Evolutionary conservation across 2,113 vertebrate species (phyloP).

Genomic region (Gulo gulo): DNA sequence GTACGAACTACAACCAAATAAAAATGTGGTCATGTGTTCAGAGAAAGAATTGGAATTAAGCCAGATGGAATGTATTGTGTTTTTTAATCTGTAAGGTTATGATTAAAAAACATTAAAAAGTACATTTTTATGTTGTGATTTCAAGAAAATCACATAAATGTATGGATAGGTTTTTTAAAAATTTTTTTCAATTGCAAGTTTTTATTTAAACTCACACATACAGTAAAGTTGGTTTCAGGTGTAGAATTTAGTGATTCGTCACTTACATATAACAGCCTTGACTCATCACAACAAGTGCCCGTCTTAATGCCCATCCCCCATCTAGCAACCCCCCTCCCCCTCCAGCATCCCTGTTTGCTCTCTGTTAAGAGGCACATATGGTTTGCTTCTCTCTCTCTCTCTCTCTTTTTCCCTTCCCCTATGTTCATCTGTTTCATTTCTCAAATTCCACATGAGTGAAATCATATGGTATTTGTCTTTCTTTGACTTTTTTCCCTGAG

Average conservation of each 20-base stretch:
- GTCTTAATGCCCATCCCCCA: not conserved
- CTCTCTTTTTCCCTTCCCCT: not conserved
- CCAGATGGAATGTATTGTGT: not conserved
- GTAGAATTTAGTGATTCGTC: not conserved
- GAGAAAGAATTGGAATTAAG: not conserved
- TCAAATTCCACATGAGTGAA: not conserved
- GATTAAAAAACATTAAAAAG: not conserved
- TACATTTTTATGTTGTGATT: not conserved
- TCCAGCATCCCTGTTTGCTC: not conserved
- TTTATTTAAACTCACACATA: not conserved
- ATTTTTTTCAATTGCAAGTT: not conserved
- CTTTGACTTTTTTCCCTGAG: not conserved
- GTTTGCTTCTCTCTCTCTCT: not conserved
- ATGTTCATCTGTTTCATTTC: not conserved
- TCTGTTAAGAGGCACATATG: not conserved
- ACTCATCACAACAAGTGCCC: not conserved
- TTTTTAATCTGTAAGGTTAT: not conserved
- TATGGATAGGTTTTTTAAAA: not conserved
- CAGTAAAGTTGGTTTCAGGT: not conserved
- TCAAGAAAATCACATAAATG: not conserved
- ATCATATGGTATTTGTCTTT: not conserved
- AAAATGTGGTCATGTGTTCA: not conserved
- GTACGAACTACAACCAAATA: not conserved
- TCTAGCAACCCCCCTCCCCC: not conserved
- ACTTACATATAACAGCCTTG: not conserved